A percentile compares a stretch with the other conserved stretches of the same genome.
Conservation (phyloP, 1,140 invertebrate species). For the Tribolium madens region DNA sequence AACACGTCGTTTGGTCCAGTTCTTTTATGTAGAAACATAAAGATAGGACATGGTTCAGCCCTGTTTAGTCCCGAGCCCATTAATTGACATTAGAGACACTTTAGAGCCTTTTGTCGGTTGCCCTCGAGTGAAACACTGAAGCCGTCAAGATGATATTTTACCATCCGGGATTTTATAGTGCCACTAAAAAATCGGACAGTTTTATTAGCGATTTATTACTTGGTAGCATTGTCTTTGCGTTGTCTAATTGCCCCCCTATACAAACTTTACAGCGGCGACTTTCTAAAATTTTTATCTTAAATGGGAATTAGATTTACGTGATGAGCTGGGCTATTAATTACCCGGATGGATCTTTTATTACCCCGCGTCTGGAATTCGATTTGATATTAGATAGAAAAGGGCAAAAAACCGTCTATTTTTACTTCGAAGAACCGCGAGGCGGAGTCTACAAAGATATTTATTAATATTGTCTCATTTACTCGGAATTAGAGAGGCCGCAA, state of each 20-base stretch:
- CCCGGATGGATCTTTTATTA: conserved; percentile 11
- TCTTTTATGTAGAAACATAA: conserved; percentile 30
- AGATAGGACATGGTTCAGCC: conserved; percentile 5
- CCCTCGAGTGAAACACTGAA: conserved; percentile 40
- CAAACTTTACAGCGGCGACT: conserved; percentile 8
- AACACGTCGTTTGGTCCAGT: not conserved
- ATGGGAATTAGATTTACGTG: conserved; percentile 34
- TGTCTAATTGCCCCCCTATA: conserved; percentile 24
- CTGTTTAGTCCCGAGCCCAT: conserved; percentile 30
- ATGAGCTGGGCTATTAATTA: conserved; percentile 23
- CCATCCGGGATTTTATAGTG: conserved; percentile 37
- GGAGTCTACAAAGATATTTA: not conserved
- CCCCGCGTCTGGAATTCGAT: not conserved
- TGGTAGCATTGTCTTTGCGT: conserved; percentile 38
- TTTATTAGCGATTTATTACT: conserved; percentile 47
- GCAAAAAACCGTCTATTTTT: not conserved
- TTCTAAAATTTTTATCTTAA: conserved; percentile 38
- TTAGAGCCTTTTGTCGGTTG: conserved; percentile 50
- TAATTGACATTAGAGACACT: conserved; percentile 56
- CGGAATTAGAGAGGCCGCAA: conserved; percentile 1
- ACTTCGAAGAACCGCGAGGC: conserved; percentile 1
- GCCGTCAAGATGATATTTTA: conserved; percentile 29
- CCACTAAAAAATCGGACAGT: conserved; percentile 46
- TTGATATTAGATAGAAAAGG: not conserved
- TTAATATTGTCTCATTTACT: conserved; percentile 15